A percentile compares a stretch with the other conserved stretches of the same genome.
These are phyloP conservation scores for Forpus xanthops DNA, from an alignment of 2,797 vertebrate species.

Conservation along the genomic window DNA sequence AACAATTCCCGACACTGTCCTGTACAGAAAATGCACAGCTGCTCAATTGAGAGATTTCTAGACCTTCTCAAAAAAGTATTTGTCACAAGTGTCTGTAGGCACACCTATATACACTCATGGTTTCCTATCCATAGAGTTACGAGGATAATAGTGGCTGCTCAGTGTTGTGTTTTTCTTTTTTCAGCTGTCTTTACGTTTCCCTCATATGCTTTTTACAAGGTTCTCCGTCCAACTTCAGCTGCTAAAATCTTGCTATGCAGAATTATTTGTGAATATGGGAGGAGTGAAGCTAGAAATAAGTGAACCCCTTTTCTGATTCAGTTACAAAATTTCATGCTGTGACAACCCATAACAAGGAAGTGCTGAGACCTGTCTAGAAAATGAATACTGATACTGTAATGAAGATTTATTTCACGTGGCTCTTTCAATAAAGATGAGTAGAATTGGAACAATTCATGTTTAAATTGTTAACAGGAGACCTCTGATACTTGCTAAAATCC, in stretches of 20 bases:
- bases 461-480: neutral
- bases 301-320: neutral
- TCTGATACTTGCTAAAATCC: neutral
- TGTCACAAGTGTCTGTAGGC: neutral
- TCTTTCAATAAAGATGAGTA: neutral
- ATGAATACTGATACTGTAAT: neutral
- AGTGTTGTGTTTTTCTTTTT: neutral
- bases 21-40: neutral
- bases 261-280: neutral
- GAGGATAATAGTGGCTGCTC: neutral
- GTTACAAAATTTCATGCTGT: neutral
- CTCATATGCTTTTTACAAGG: neutral
- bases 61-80: neutral
- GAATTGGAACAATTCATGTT: neutral
- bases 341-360: neutral
- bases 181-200: neutral
- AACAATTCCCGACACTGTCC: neutral
- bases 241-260: neutral
- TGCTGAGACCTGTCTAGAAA: neutral
- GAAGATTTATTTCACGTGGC: neutral
- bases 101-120: neutral
- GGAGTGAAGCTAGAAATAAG: neutral
- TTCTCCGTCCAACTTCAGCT: neutral
- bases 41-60: neutral
- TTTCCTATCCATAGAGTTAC: neutral